Evolutionary conservation across 2,113 vertebrate species (phyloP), one percentile per base, ranked within the genome.

Genomic region (Platysteira castanea): DNA sequence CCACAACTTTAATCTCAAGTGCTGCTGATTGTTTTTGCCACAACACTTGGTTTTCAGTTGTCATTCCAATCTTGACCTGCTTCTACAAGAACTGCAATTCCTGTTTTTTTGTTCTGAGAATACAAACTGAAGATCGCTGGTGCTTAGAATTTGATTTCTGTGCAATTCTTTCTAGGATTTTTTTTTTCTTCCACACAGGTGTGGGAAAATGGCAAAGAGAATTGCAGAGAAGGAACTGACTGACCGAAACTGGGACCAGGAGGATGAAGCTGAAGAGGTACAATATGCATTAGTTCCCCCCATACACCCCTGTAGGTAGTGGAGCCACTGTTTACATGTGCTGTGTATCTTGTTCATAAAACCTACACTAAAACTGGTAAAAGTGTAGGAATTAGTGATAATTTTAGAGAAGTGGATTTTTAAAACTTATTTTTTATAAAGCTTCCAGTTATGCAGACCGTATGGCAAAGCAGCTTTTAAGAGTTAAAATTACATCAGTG

Each of bases 161-260:
- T 87, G 59, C 27, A 63, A 2, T 56, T 80, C 24, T 41, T 86
- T 79, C 22, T 82, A 2, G 37, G 71, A 33, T 35, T 64, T 46
- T 21, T 64, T 64, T 19, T 33, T 52, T 27, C 13, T 41, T 10
- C n/a, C 42, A 13, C 11, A 4, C 26, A 98, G 98, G 93, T 78
- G 92, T 41, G 37, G 19, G 80, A 97, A 97, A 96, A 99, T 99
- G 99, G 99, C 99, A 49, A 99, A 99, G 95, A 98, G 99, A 97
- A 98, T 99, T 64, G 99, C 99, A 21, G 99, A 99, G 70, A 99
- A 99, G 91, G 99, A 99, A 83, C 90, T 99, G 86, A 99, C 99
- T 10, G 99, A 99, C 92, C 98, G 99, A 94, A 99, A 99, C 93
- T 99, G 99, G 99, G 99, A 99, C 96, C 99, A 99, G 96, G 99